These are phyloP conservation scores for Ctenoplectra terminalis DNA, from an alignment of 1,140 invertebrate species.

Conservation along the genomic window DNA sequence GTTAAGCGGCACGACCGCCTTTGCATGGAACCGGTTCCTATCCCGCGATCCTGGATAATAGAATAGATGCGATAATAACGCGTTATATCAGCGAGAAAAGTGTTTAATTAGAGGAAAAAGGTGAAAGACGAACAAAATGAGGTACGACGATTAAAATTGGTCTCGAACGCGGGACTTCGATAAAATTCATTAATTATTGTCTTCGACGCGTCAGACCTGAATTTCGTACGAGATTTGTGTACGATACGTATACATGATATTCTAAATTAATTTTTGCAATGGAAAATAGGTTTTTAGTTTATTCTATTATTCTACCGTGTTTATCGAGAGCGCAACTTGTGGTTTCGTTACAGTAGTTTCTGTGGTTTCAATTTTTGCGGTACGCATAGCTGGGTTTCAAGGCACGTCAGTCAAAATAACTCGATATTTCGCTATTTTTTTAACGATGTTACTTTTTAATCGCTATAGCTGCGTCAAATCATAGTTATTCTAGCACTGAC, in stretches of 20 bases:
- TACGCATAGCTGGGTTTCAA: background rate
- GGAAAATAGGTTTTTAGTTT: background rate
- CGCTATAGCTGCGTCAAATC: too few relatives aligned
- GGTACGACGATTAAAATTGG: background rate
- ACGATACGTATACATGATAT: background rate
- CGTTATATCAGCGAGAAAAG: conserved; percentile 12
- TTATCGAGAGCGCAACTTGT: background rate
- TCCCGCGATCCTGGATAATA: background rate
- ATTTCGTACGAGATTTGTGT: too few relatives aligned
- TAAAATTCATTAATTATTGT: conserved; percentile 14
- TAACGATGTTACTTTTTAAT: background rate
- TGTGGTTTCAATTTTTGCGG: background rate
- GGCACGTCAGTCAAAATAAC: background rate
- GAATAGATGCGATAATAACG: conserved; percentile 4
- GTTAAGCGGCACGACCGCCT: conserved; percentile 25
- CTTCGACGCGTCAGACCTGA: background rate
- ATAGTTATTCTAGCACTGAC: too few relatives aligned
- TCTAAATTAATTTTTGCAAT: background rate
- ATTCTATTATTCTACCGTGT: background rate
- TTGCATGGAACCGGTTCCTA: background rate
- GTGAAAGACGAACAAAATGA: background rate
- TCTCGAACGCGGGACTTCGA: too few relatives aligned
- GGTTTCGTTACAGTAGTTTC: background rate
- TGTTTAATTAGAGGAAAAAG: background rate
- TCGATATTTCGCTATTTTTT: background rate